Conservation (phyloP, 2,888 invertebrate genomes). For the Tetragonisca angustula region DNA sequence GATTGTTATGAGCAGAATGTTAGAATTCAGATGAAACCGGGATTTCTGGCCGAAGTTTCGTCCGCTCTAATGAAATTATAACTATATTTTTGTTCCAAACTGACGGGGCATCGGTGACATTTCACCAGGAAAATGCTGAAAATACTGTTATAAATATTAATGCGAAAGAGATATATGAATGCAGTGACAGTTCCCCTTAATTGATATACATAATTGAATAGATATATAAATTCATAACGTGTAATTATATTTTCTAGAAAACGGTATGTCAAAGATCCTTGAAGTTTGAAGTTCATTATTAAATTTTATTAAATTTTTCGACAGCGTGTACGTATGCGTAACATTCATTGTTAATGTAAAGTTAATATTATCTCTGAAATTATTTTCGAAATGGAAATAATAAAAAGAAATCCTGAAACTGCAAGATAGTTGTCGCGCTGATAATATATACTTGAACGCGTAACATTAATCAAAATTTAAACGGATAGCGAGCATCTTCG, state of each 20-base stretch:
- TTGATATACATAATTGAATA: neutral
- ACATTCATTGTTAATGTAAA: no score
- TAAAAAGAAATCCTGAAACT: neutral
- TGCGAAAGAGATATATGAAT: neutral
- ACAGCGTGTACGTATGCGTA: neutral
- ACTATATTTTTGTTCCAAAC: neutral
- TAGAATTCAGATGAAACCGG: slow-evolving; percentile 26
- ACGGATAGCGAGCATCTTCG: neutral
- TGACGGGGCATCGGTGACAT: neutral
- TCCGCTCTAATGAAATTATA: neutral
- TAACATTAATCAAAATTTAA: slow-evolving; percentile 2
- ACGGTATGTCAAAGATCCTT: fast-evolving
- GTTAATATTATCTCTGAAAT: no score
- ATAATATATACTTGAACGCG: neutral
- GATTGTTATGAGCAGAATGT: slow-evolving; percentile 37
- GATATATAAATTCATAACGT: no score
- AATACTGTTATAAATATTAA: neutral
- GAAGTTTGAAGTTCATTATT: neutral
- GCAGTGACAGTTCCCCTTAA: neutral
- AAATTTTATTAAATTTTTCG: neutral
- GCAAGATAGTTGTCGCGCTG: neutral
- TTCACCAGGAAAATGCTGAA: neutral
- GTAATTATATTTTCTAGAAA: neutral
- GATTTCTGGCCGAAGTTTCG: neutral
- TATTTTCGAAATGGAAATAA: no score